Percentiles rank a stretch among this genome's conserved stretches.
These are phyloP conservation scores for Rhineura floridana DNA, from an alignment of 2,113 vertebrate genomes.

Conservation along the genomic window DNA sequence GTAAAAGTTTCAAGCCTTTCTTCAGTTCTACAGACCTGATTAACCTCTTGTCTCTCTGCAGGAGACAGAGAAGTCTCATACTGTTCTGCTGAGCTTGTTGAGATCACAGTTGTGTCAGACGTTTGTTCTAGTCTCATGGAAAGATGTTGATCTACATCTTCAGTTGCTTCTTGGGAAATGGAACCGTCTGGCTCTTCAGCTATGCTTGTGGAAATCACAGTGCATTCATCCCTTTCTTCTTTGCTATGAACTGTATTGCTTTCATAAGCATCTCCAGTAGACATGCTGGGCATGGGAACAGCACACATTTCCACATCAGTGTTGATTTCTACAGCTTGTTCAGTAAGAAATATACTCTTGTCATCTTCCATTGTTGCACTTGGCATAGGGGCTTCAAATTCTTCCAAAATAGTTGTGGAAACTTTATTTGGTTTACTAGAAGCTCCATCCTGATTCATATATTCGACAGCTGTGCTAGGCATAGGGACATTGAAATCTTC, in stretches of 20 bases:
- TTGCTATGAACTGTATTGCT: conserved; percentile 64
- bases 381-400: conserved; percentile 75
- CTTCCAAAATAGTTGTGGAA: conserved; percentile 77
- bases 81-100: conserved; percentile 77
- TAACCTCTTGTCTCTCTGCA: conserved; percentile 44
- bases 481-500: conserved; percentile 75
- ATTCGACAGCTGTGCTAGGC: conserved; percentile 75
- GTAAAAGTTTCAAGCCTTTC: conserved; percentile 57
- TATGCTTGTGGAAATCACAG: conserved; percentile 80
- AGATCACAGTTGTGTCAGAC: conserved; percentile 68
- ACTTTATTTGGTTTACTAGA: conserved; percentile 70
- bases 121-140: conserved; percentile 37
- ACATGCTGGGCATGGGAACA: conserved; percentile 72
- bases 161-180: conserved; percentile 42
- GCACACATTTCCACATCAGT: conserved; percentile 61
- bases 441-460: conserved; percentile 26
- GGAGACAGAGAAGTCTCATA: conserved; percentile 73
- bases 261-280: conserved; percentile 46
- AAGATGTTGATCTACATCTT: not conserved
- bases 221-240: conserved; percentile 79
- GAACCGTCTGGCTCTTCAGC: conserved; percentile 69
- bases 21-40: conserved; percentile 48
- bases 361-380: conserved; percentile 54
- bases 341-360: conserved; percentile 23
- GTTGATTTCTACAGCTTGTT: conserved; percentile 31